Evolutionary conservation across 2,888 invertebrate genomes (phyloP).

Genomic region (Maniola hyperantus): DNA sequence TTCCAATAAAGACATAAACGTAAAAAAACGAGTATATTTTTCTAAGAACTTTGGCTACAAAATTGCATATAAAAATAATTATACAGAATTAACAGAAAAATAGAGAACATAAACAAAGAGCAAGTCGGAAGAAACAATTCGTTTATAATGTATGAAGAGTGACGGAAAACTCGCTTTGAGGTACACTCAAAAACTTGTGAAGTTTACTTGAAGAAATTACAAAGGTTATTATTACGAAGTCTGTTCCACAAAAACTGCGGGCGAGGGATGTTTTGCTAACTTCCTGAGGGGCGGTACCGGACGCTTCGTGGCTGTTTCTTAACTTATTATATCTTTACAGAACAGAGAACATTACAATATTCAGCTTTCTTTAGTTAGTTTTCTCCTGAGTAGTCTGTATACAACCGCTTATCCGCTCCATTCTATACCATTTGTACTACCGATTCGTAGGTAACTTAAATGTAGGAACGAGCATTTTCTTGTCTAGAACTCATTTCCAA

Average conservation of each 20-base stretch:
- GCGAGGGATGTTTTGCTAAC: constrained; percentile 56
- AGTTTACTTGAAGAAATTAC: constrained; percentile 62
- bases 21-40: too few species aligned
- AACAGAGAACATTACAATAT: constrained; percentile 41
- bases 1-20: too few species aligned
- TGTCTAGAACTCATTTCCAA: neutral
- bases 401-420: neutral
- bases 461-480: too few species aligned
- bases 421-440: neutral
- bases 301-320: constrained; percentile 41
- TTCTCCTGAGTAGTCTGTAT: neutral
- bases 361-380: constrained; percentile 18
- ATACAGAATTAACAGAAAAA: neutral
- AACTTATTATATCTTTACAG: constrained; percentile 48
- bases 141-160: constrained; percentile 54
- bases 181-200: constrained; percentile 55
- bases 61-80: neutral
- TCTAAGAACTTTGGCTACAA: neutral
- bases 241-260: constrained; percentile 54
- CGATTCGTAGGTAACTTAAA: neutral
- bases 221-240: constrained; percentile 65
- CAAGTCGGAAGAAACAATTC: constrained; percentile 45
- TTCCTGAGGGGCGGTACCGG: constrained; percentile 51
- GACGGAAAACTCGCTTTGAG: constrained; percentile 53
- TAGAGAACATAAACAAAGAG: constrained; percentile 32